A percentile compares a stretch with the other conserved stretches of the same genome.
phyloP scores from a whole-genome alignment of 2,113 vertebrate genomes.

The Chlorodrepanis virens region DNA sequence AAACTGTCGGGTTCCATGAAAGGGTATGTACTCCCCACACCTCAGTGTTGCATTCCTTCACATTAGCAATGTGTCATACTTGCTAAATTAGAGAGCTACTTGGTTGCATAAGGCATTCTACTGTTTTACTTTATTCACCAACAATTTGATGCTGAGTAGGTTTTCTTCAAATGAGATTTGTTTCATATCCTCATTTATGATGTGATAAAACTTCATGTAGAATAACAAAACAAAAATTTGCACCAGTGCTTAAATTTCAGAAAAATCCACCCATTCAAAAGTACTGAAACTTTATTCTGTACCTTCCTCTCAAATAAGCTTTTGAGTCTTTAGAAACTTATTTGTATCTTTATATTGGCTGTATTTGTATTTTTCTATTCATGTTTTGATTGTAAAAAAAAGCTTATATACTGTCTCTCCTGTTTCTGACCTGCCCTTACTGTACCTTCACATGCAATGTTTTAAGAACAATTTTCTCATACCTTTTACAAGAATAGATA shows the following conservation, averaged over 20 bases:
- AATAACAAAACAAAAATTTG: not conserved
- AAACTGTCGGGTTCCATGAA: slow-evolving; percentile 87
- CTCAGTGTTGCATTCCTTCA: not conserved
- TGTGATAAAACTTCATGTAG: not conserved
- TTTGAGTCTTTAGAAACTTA: not conserved
- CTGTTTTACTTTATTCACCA: not conserved
- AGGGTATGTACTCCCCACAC: slow-evolving; percentile 72
- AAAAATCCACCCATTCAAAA: not conserved
- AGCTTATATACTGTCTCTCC: not conserved
- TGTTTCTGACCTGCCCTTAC: not conserved
- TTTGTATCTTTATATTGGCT: not conserved
- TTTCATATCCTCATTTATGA: not conserved
- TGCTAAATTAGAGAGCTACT: not conserved
- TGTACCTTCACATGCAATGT: not conserved
- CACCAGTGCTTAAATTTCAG: not conserved
- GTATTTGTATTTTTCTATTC: not conserved
- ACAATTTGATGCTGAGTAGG: not conserved
- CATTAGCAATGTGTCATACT: not conserved
- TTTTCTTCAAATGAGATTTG: not conserved
- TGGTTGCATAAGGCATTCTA: not conserved
- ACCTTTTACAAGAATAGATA: not conserved
- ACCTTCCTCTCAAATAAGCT: not conserved
- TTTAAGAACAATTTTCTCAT: not conserved
- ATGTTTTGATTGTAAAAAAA: not conserved
- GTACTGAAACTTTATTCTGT: not conserved